These are phyloP conservation scores for Lanistes nyassanus DNA, from an alignment of 1,140 invertebrate genomes.

Conservation along the genomic window DNA sequence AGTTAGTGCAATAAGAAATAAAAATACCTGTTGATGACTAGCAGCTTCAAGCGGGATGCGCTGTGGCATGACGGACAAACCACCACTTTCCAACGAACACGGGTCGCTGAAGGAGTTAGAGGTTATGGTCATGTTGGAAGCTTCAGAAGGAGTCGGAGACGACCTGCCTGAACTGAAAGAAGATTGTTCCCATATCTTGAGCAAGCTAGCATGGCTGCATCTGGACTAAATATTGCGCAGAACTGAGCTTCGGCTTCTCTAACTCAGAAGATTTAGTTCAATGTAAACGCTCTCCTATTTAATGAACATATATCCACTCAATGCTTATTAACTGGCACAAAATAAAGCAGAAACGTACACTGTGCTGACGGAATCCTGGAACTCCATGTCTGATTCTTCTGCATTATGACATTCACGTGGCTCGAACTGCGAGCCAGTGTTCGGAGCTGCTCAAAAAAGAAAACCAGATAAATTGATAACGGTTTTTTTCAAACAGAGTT, in stretches of 20 bases:
- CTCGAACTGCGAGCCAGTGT: conserved; percentile 14
- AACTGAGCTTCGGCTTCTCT: too few relatives aligned
- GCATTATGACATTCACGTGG: conserved; percentile 19
- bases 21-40: conserved; percentile 39
- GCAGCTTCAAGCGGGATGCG: conserved; percentile 39
- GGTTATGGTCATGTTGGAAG: conserved; percentile 36
- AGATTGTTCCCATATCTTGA: not conserved
- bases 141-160: conserved; percentile 38
- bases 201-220: too few relatives aligned
- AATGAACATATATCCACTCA: too few relatives aligned
- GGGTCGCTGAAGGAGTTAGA: conserved; percentile 38
- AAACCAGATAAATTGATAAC: too few relatives aligned
- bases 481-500: too few relatives aligned
- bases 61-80: conserved; percentile 34
- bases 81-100: conserved; percentile 28
- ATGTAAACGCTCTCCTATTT: too few relatives aligned
- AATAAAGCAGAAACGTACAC: conserved; percentile 23
- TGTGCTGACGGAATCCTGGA: conserved; percentile 35
- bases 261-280: too few relatives aligned
- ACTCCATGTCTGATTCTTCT: conserved; percentile 42
- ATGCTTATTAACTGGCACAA: too few relatives aligned
- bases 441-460: conserved; percentile 29
- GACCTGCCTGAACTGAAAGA: conserved; percentile 36
- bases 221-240: too few relatives aligned
- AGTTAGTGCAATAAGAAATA: too few relatives aligned